phyloP scores from a whole-genome alignment of 2,888 invertebrate species.

The Cataglyphis rosenhaueri region DNA sequence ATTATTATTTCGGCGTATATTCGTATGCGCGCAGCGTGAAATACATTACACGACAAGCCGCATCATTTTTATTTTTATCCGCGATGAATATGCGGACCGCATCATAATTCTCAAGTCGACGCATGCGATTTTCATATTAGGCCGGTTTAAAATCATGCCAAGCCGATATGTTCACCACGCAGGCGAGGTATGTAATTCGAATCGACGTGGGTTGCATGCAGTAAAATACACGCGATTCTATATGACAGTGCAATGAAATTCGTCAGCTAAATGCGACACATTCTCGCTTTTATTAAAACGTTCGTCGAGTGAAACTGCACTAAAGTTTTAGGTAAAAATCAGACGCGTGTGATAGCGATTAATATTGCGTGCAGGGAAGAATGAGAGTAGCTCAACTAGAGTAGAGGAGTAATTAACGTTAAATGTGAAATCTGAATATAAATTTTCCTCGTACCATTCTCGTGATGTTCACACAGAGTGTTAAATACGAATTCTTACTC shows the following conservation, averaged over 20 bases:
- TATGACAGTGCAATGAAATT: slow-evolving; percentile 27
- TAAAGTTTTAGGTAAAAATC: slow-evolving; percentile 9
- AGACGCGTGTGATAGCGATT: background rate
- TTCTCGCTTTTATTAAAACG: background rate
- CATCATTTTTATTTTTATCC: slow-evolving; percentile 55
- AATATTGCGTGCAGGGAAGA: slow-evolving; percentile 20
- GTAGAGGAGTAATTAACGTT: slow-evolving; percentile 1
- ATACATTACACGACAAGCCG: slow-evolving; percentile 5
- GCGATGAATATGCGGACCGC: background rate
- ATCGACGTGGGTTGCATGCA: slow-evolving; percentile 2
- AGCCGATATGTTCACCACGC: background rate
- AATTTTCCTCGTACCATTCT: background rate
- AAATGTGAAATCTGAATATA: slow-evolving; percentile 24
- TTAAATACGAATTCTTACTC: background rate
- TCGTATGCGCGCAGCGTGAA: background rate
- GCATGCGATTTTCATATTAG: slow-evolving; percentile 27
- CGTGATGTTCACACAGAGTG: background rate
- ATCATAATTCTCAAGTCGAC: background rate
- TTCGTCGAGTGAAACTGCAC: background rate
- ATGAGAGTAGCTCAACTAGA: background rate
- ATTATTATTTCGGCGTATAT: background rate
- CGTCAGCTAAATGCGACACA: slow-evolving; percentile 22
- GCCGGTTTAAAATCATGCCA: background rate
- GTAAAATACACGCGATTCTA: slow-evolving; percentile 8
- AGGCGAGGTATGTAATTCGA: slow-evolving; percentile 10